phyloP scores from a whole-genome alignment of 2,797 vertebrate genomes.

The Sciaenops ocellatus region DNA sequence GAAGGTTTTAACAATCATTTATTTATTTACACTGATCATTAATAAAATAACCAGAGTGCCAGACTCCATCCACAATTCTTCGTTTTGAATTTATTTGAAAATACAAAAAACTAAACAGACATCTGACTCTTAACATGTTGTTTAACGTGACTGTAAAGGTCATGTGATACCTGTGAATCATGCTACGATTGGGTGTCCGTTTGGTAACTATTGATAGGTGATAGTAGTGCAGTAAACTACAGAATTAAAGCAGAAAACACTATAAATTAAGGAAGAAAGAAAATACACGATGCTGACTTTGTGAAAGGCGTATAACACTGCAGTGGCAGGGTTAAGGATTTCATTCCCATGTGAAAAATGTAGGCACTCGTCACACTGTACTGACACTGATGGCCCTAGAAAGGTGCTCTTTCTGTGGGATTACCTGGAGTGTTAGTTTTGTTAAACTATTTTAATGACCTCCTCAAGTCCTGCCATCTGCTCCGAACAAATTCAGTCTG shows the following conservation, averaged over 20 bases:
- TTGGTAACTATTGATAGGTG: background rate
- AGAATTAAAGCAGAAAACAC: slow-evolving; percentile 4
- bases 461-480: slow-evolving; percentile 6
- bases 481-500: slow-evolving; percentile 2
- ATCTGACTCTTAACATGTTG: background rate
- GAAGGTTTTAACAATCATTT: background rate
- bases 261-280: background rate
- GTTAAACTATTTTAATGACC: slow-evolving; percentile 8
- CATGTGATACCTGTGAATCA: background rate
- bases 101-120: slow-evolving; percentile 26
- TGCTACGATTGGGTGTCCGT: background rate
- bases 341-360: slow-evolving; percentile 10
- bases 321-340: background rate
- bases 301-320: background rate
- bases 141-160: background rate
- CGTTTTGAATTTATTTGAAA: slow-evolving; percentile 33
- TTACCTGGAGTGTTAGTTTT: background rate
- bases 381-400: background rate
- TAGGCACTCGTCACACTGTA: slow-evolving; percentile 3
- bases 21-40: background rate
- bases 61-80: slow-evolving; percentile 17
- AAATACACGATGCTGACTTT: background rate
- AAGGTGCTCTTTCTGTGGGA: background rate
- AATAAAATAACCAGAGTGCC: slow-evolving; percentile 1
- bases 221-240: background rate